These are phyloP conservation scores for Escarpia spicata DNA, from an alignment of 2,888 invertebrate genomes.

Conservation along the genomic window DNA sequence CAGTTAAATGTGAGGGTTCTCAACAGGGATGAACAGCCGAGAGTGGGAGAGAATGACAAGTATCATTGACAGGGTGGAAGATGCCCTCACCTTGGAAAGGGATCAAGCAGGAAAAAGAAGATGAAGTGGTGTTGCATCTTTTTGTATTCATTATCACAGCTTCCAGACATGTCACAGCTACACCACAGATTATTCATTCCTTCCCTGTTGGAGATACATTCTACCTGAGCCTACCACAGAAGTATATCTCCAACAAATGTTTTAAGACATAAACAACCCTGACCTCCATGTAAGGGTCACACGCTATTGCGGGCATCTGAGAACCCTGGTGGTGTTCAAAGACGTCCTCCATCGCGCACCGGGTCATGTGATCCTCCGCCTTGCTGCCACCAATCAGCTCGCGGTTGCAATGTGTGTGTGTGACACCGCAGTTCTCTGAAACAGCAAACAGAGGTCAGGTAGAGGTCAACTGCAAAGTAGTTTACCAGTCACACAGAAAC, in stretches of 20 bases:
- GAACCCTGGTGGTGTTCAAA: slow-evolving; percentile 57
- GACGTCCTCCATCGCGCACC: slow-evolving; percentile 62
- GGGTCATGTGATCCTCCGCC: slow-evolving; percentile 62
- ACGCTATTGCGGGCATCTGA: slow-evolving; percentile 57
- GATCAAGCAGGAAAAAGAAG: no score
- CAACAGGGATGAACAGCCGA: no score
- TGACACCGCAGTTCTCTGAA: slow-evolving; percentile 50
- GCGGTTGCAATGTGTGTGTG: slow-evolving; percentile 58
- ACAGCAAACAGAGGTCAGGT: not conserved
- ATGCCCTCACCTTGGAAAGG: no score
- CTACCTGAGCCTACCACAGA: no score
- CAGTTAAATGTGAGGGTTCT: no score
- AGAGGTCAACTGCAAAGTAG: not conserved
- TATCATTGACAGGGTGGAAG: no score
- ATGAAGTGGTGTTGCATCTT: no score
- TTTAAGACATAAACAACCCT: not conserved
- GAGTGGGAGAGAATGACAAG: no score
- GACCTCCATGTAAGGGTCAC: slow-evolving; percentile 46
- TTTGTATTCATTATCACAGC: no score
- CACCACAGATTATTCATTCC: no score
- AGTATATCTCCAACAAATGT: not conserved
- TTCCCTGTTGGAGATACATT: no score
- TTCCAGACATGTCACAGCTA: no score
- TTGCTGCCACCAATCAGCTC: slow-evolving; percentile 56
- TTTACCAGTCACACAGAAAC: not conserved